Percentiles rank a stretch among this genome's conserved stretches.
Conservation (phyloP, 2,797 vertebrate genomes). For the Bufotes viridis region DNA sequence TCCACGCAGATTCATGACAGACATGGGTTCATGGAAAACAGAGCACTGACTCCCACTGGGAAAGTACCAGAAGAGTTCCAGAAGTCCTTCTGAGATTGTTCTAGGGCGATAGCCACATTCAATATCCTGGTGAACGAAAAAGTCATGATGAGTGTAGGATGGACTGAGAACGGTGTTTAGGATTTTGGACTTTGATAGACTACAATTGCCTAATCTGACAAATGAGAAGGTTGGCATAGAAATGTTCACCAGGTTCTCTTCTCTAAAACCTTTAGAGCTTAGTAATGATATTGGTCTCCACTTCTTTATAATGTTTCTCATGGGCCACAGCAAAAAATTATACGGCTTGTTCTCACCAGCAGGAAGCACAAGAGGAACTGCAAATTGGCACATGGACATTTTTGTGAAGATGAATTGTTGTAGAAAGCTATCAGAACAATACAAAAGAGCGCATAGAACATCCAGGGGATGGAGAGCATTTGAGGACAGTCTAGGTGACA, state of each 20-base stretch:
- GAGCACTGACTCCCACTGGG: conserved; percentile 73
- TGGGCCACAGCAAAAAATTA: conserved; percentile 78
- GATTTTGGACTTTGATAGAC: conserved; percentile 81
- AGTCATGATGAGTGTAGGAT: conserved; percentile 71
- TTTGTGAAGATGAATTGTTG: conserved; percentile 68
- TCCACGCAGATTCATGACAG: conserved; percentile 80
- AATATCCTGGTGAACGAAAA: conserved; percentile 79
- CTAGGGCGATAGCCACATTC: conserved; percentile 74
- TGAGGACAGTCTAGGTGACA: background rate
- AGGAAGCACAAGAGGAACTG: conserved; percentile 70
- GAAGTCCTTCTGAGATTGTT: conserved; percentile 73
- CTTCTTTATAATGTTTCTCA: conserved; percentile 74
- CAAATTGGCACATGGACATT: conserved; percentile 37
- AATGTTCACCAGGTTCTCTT: conserved; percentile 74
- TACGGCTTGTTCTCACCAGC: conserved; percentile 66
- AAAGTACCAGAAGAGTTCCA: conserved; percentile 82
- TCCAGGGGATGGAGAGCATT: conserved; percentile 75
- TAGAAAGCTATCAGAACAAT: conserved; percentile 78
- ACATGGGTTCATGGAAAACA: conserved; percentile 75
- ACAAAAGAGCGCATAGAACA: conserved; percentile 78
- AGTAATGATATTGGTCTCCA: conserved; percentile 72
- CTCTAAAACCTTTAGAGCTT: conserved; percentile 62
- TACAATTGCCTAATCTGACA: conserved; percentile 68
- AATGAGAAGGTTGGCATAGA: conserved; percentile 70
- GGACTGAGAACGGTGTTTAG: conserved; percentile 77